phyloP scores from a whole-genome alignment of 2,888 invertebrate genomes.

The Coelinius sp. region DNA sequence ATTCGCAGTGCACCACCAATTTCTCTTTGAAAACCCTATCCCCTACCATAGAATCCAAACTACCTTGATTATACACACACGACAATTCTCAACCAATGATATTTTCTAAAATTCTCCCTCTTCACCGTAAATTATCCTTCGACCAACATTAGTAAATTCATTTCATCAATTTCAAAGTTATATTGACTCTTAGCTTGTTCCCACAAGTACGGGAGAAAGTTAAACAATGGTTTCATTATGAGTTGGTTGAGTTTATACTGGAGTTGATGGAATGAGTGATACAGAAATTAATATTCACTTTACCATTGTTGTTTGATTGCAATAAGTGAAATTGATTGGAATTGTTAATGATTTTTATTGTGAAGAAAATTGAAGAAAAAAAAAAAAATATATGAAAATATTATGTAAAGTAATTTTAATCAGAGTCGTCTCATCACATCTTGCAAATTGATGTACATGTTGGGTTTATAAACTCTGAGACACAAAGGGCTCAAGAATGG shows the following conservation, averaged over 20 bases:
- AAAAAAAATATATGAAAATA: too few species aligned
- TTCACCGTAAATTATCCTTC: background rate
- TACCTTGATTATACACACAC: slow-evolving; percentile 23
- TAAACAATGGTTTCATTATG: slow-evolving; percentile 19
- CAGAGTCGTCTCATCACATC: too few species aligned
- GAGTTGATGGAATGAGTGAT: background rate
- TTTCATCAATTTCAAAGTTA: slow-evolving; percentile 22
- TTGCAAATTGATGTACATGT: too few species aligned
- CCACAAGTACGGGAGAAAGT: background rate
- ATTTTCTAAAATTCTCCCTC: slow-evolving; percentile 23
- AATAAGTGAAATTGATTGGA: background rate
- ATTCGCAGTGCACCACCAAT: slow-evolving; percentile 29
- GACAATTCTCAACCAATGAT: slow-evolving; percentile 20
- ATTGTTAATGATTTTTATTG: background rate
- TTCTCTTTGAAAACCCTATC: background rate
- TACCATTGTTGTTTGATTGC: background rate
- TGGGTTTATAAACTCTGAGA: background rate
- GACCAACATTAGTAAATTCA: slow-evolving; percentile 6
- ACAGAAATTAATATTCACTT: background rate
- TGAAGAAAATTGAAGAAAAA: background rate
- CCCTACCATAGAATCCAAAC: background rate
- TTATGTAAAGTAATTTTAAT: background rate
- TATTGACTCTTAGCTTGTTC: slow-evolving; percentile 26
- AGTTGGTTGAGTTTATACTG: background rate
- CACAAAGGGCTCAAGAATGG: background rate